Evolutionary conservation across 2,888 invertebrate species (phyloP).

Genomic region (Acanthosoma haemorrhoidale): DNA sequence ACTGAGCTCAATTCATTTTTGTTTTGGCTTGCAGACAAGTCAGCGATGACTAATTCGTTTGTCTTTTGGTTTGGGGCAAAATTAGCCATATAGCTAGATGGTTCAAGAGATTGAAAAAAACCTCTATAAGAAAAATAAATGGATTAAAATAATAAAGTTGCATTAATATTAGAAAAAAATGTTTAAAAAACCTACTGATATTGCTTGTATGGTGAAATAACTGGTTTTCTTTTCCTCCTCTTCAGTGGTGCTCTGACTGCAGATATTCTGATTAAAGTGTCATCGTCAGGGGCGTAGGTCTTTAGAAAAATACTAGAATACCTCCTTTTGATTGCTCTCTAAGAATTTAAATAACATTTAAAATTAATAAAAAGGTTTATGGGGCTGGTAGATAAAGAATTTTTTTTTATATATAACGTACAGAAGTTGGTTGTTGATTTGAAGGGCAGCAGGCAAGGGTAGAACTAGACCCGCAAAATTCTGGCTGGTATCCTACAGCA

Average conservation of each 20-base stretch:
- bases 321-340: background rate
- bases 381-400: no score
- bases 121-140: background rate
- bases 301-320: slow-evolving; percentile 7
- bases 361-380: no score
- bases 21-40: no score
- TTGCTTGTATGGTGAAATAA: background rate
- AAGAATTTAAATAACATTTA: background rate
- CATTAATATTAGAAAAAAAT: background rate
- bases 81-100: background rate
- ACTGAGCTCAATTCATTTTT: background rate
- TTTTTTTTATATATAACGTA: no score
- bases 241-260: background rate
- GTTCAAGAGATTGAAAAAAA: background rate
- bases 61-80: background rate
- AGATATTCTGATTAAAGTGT: slow-evolving; percentile 1
- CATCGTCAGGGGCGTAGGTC: background rate
- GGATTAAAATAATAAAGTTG: background rate
- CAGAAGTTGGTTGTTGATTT: background rate
- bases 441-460: slow-evolving; percentile 32
- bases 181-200: background rate
- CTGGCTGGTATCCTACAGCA: slow-evolving; percentile 30
- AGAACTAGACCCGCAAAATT: slow-evolving; percentile 27
- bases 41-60: background rate
- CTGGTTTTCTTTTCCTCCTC: slow-evolving; percentile 7